These are phyloP conservation scores for Coleophora flavipennella DNA, from an alignment of 2,888 invertebrate genomes.

Conservation along the genomic window DNA sequence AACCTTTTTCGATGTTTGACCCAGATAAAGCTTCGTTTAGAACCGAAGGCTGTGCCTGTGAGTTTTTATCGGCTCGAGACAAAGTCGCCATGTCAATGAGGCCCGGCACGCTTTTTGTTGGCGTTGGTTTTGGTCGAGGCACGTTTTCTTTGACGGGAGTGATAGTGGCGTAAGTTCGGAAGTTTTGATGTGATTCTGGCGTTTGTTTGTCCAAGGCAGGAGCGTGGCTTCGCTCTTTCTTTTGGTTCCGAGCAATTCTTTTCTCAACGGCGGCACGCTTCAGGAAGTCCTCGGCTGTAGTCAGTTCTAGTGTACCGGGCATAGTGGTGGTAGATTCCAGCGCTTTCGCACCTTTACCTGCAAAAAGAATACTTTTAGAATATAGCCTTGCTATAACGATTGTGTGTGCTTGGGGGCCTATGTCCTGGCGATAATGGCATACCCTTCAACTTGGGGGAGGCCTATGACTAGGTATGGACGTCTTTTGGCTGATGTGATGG, in stretches of 20 bases:
- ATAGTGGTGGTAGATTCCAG: constrained; percentile 24
- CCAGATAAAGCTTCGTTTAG: constrained; percentile 21
- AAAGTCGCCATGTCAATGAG: constrained; percentile 15
- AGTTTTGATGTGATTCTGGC: no score
- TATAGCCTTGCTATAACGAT: no score
- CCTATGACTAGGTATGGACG: no score
- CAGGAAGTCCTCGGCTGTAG: constrained; percentile 37
- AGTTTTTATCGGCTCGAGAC: constrained; percentile 15
- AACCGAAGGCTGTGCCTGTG: constrained; percentile 6
- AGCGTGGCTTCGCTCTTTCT: neutral
- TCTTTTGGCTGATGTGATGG: no score
- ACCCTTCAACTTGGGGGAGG: no score
- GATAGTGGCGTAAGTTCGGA: constrained; percentile 17
- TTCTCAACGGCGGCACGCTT: constrained; percentile 22
- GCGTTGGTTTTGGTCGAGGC: constrained; percentile 7
- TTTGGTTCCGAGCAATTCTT: constrained; percentile 11
- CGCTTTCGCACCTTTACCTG: constrained; percentile 40
- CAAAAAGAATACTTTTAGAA: constrained; percentile 3
- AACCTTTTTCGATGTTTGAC: constrained; percentile 50
- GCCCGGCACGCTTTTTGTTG: neutral
- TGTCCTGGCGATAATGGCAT: no score
- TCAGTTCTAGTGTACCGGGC: constrained; percentile 10
- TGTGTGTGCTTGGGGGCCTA: no score
- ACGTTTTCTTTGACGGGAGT: constrained; percentile 14
- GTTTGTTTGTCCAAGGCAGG: constrained; percentile 1